These are phyloP conservation scores for Scophthalmus maximus DNA, from an alignment of 2,113 vertebrate genomes.

Conservation along the genomic window DNA sequence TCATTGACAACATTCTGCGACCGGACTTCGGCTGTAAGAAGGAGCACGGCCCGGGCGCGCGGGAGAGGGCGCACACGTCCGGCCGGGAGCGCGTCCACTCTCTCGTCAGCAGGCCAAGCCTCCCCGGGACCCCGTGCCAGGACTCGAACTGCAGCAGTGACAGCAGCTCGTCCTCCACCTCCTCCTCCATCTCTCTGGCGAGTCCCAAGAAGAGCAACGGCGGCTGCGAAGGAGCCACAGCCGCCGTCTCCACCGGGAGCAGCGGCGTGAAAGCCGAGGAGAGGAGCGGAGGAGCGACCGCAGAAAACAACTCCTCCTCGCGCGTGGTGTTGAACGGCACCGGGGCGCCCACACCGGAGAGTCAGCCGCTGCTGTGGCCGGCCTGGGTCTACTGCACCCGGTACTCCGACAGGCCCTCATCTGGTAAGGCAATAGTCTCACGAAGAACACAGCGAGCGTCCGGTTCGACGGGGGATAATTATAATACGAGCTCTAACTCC, in stretches of 20 bases:
- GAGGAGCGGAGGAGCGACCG: conserved; percentile 70
- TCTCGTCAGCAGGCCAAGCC: conserved; percentile 71
- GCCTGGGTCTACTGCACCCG: conserved; percentile 98
- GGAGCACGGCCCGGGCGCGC: conserved; percentile 78
- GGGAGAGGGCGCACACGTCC: conserved; percentile 79
- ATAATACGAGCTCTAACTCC: neutral
- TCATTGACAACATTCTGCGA: conserved; percentile 92
- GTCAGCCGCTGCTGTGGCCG: conserved; percentile 91
- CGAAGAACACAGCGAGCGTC: neutral
- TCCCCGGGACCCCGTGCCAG: conserved; percentile 80
- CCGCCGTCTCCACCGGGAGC: conserved; percentile 10
- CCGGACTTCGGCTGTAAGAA: conserved; percentile 91
- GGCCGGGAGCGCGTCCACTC: conserved; percentile 83
- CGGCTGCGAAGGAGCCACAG: conserved; percentile 10
- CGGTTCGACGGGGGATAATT: neutral
- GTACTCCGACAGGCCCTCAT: conserved; percentile 95
- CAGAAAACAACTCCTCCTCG: conserved; percentile 81
- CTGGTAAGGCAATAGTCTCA: conserved; percentile 87
- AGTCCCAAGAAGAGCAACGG: conserved; percentile 56
- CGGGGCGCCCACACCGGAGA: conserved; percentile 82
- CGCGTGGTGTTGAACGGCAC: conserved; percentile 84
- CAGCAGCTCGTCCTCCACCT: conserved; percentile 81
- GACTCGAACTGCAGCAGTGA: conserved; percentile 85
- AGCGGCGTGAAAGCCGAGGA: conserved; percentile 74
- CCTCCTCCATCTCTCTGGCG: conserved; percentile 62